Evolutionary conservation across 2,797 vertebrate species (phyloP).

Genomic region (Poliocrania exsul): DNA sequence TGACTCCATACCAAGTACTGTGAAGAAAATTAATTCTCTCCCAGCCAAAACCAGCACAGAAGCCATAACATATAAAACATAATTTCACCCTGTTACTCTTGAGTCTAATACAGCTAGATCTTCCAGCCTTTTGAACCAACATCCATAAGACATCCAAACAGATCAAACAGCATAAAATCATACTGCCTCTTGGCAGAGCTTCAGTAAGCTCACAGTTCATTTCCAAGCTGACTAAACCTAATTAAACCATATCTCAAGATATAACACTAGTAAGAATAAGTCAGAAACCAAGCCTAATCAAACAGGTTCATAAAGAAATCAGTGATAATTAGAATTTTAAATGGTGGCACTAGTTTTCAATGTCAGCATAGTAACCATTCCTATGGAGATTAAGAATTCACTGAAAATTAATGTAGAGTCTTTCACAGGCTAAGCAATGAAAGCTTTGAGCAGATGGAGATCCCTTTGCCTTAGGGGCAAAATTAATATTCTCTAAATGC

Average conservation of each 20-base stretch:
- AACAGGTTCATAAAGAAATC: neutral
- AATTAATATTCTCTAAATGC: conserved; percentile 27
- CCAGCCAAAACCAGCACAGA: neutral
- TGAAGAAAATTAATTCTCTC: neutral
- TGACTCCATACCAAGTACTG: neutral
- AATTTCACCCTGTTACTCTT: neutral
- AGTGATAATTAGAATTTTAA: conserved; percentile 12
- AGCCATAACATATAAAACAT: neutral
- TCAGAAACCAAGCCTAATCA: neutral
- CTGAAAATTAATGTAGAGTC: neutral
- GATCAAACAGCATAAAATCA: neutral
- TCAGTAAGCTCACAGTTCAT: neutral
- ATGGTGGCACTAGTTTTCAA: neutral
- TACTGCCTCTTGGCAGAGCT: neutral
- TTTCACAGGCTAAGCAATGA: neutral
- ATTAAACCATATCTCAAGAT: neutral
- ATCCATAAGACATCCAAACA: neutral
- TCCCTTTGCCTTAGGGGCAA: neutral
- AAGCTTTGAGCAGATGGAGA: conserved; percentile 11
- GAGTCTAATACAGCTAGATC: neutral
- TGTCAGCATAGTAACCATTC: neutral
- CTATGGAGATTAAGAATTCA: neutral
- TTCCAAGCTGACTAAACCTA: conserved; percentile 5
- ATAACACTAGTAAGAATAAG: neutral
- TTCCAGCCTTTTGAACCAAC: neutral